Conservation (phyloP, 2,888 invertebrate species). For the Dermolepida albohirtum region DNA sequence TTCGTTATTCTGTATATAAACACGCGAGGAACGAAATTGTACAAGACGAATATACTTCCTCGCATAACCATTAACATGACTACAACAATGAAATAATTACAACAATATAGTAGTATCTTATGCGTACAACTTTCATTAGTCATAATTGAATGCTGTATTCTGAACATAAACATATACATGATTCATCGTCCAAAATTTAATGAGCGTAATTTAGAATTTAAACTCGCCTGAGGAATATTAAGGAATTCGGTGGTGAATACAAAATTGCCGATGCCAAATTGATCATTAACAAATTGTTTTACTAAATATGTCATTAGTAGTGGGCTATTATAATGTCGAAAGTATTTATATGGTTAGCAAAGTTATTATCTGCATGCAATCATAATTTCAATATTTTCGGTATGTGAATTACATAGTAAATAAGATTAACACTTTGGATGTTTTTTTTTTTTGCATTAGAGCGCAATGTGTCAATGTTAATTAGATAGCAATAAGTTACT, state of each 20-base stretch:
- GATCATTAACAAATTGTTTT: constrained; percentile 8
- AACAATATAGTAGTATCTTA: constrained; percentile 1
- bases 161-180: constrained; percentile 14
- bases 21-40: constrained; percentile 1
- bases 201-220: constrained; percentile 24
- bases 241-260: constrained; percentile 20
- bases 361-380: no score
- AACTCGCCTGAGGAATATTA: not conserved
- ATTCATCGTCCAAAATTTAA: constrained; percentile 36
- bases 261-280: constrained; percentile 18
- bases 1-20: not conserved
- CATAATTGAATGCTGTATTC: constrained; percentile 24
- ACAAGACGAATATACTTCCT: constrained; percentile 7
- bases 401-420: no score
- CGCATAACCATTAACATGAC: constrained; percentile 16
- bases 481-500: no score
- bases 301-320: constrained; percentile 16
- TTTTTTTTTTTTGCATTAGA: no score
- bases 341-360: no score
- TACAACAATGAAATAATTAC: constrained; percentile 18
- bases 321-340: constrained; percentile 12
- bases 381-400: no score
- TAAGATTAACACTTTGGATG: no score
- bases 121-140: constrained; percentile 29
- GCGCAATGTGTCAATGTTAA: no score